Conservation (phyloP, 2,113 vertebrate genomes). For the Neomonachus schauinslandi region DNA sequence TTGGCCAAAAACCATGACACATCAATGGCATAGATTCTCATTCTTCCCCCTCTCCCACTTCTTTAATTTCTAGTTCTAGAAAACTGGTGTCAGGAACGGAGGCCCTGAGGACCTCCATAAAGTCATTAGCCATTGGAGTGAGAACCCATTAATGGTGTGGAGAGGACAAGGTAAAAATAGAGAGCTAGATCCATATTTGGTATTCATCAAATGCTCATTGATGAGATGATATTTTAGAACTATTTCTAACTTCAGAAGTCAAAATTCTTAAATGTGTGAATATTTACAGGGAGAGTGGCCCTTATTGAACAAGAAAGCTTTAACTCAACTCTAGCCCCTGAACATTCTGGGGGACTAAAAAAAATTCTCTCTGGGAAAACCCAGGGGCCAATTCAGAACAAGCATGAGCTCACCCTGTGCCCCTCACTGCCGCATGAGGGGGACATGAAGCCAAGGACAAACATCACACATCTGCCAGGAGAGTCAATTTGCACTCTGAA, state of each 20-base stretch:
- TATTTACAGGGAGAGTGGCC: not conserved
- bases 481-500: not conserved
- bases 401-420: not conserved
- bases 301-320: not conserved
- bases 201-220: not conserved
- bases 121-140: rapidly evolving
- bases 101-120: not conserved
- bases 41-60: not conserved
- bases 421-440: rapidly evolving
- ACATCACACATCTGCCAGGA: not conserved
- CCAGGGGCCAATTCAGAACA: not conserved
- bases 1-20: not conserved
- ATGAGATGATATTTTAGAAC: not conserved
- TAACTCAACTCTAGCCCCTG: not conserved
- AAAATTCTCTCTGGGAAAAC: not conserved
- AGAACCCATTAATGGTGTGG: not conserved
- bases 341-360: not conserved
- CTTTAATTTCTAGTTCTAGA: not conserved
- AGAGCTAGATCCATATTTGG: not conserved
- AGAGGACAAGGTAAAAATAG: not conserved
- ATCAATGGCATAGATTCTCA: not conserved
- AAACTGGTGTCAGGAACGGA: not conserved
- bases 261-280: not conserved
- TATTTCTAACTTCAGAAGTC: not conserved
- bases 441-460: not conserved